Evolutionary conservation across 1,140 invertebrate genomes (phyloP), one percentile per base, ranked within the genome.

Genomic region (Pseudomyrmex sp.): DNA sequence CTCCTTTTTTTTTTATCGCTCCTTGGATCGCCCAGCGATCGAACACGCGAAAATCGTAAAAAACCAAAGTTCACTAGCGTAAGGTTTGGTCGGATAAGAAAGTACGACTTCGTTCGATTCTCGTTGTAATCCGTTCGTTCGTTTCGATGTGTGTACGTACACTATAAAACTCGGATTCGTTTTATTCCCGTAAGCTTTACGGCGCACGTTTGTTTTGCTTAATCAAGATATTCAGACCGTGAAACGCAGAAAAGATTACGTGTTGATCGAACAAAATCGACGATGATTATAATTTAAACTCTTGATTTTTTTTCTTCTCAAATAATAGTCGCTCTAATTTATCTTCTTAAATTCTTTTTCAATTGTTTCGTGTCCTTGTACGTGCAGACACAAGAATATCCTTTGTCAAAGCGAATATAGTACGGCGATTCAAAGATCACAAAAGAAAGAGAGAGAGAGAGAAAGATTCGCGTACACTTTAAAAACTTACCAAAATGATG

Each of bases 1-100:
- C 62, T 85, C 62, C 69, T 69, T 85, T 68, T 70, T 20, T 85
- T 88, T 85, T 88, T 88, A 88, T 85, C 85, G 83, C 58, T 79
- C 35, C 7, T n/a, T 12, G 7, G 26, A 68, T 68, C 61, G n/a
- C 66, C n/a, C 13, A 18, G n/a, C 50, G 35, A 87, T 80, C 69
- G 63, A 69, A 80, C 46, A 50, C 23, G 61, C 76, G 77, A 59
- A 77, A 35, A 75, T 54, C 76, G 77, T 88, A 88, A 88, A 88
- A 88, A 85, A 85, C 26, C 62, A 10, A 83, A 74, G 66, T 88
- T 77, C 77, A 73, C 76, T 50, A 46, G 7, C 15, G 20, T 20
- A 58, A 66, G 26, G 58, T 7, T 20, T 70, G 44, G 54, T 48
- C 52, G 52, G 74, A 88, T 84, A 88, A 87, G 69, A 15, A 70